phyloP scores from a whole-genome alignment of 2,888 invertebrate species.

The Netelia virgata region DNA sequence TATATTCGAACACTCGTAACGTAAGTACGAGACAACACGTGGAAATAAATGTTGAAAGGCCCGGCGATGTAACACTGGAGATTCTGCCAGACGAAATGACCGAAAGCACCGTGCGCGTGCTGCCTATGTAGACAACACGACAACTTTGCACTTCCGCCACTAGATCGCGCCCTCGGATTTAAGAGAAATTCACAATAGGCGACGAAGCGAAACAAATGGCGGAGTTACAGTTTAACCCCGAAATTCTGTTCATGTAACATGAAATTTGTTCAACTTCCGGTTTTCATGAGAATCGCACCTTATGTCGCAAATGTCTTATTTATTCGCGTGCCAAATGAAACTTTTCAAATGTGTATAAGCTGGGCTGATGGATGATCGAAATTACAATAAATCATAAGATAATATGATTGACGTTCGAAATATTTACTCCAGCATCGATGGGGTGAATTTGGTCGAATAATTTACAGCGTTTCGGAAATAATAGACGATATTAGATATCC shows the following conservation, averaged over 20 bases:
- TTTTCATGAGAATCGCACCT: too few species aligned
- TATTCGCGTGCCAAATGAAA: too few species aligned
- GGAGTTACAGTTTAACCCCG: not conserved
- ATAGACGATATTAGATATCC: too few species aligned
- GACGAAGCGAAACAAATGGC: not conserved
- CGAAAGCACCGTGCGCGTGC: conserved; percentile 76
- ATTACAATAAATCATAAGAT: too few species aligned
- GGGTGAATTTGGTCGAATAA: too few species aligned
- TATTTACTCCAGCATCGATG: too few species aligned
- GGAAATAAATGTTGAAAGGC: conserved; percentile 52
- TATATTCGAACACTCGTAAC: conserved; percentile 10
- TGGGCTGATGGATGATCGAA: too few species aligned
- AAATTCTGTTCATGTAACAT: not conserved
- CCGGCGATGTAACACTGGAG: conserved; percentile 57
- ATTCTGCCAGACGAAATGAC: conserved; percentile 78
- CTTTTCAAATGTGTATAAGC: too few species aligned
- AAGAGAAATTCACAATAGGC: not conserved
- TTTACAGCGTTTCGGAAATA: too few species aligned
- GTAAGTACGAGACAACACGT: conserved; percentile 70
- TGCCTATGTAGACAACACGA: conserved; percentile 73
- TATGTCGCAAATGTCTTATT: too few species aligned
- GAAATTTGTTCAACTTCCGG: not conserved
- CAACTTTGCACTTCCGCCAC: conserved; percentile 4
- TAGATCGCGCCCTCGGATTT: conserved; percentile 1
- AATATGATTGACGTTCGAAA: too few species aligned